Evolutionary conservation across 2,888 invertebrate genomes (phyloP).

Genomic region (Schizotus pectinicornis): DNA sequence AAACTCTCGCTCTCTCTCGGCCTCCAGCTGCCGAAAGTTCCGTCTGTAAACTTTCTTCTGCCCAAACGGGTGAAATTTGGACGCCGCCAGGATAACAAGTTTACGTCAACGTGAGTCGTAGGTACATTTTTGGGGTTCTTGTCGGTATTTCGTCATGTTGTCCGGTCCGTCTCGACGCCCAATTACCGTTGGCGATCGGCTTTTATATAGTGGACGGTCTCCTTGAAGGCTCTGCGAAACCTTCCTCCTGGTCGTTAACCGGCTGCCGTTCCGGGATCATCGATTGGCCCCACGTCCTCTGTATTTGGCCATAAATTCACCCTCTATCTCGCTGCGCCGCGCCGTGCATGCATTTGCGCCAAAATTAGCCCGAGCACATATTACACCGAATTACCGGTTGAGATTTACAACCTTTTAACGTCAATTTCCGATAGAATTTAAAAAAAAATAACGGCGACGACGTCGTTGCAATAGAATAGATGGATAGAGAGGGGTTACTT

Average conservation of each 20-base stretch:
- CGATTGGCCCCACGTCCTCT: conserved; percentile 44
- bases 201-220: conserved; percentile 6
- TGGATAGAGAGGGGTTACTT: conserved; percentile 6
- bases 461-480: conserved; percentile 1
- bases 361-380: conserved; percentile 47
- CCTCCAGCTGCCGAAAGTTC: too few relatives aligned
- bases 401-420: conserved; percentile 38
- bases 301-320: conserved; percentile 49
- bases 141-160: too few relatives aligned
- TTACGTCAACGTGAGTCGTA: too few relatives aligned
- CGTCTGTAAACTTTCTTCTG: too few relatives aligned
- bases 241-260: conserved; percentile 9
- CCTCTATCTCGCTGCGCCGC: conserved; percentile 43
- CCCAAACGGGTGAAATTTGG: too few relatives aligned
- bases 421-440: conserved; percentile 31
- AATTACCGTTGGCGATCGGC: too few relatives aligned
- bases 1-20: too few relatives aligned
- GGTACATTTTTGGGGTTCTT: too few relatives aligned
- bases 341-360: conserved; percentile 47
- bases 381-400: conserved; percentile 46
- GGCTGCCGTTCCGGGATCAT: conserved; percentile 34
- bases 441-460: conserved; percentile 10
- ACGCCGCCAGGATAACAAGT: too few relatives aligned
- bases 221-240: conserved; percentile 8
- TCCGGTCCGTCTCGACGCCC: too few relatives aligned